These are phyloP conservation scores for Cheilosia soror DNA, from an alignment of 2,888 invertebrate species.

Conservation along the genomic window DNA sequence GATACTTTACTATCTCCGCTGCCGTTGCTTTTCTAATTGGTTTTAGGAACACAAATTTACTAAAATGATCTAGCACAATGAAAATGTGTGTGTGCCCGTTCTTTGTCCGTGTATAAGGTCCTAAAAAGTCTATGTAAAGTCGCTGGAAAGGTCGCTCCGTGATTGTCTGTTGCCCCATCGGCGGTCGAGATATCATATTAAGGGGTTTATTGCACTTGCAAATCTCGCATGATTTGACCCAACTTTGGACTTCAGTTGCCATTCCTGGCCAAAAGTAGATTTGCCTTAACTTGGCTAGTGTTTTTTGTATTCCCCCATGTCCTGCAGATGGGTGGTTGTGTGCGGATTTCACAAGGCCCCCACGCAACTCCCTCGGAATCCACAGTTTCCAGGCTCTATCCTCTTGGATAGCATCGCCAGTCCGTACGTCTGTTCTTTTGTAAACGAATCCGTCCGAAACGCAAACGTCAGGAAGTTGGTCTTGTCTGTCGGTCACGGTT, in stretches of 20 bases:
- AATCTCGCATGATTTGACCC: no score
- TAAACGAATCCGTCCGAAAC: constrained; percentile 3
- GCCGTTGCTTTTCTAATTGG: constrained; percentile 27
- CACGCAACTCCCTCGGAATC: not conserved
- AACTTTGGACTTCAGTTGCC: no score
- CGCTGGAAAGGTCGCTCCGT: constrained; percentile 38
- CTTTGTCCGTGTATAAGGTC: constrained; percentile 51
- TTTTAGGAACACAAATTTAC: constrained; percentile 45
- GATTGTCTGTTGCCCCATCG: constrained; percentile 18
- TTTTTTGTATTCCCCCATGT: constrained; percentile 33
- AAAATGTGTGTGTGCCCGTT: constrained; percentile 37
- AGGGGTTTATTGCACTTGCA: no score
- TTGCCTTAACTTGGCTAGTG: not conserved
- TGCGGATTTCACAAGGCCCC: not conserved
- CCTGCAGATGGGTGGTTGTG: constrained; percentile 17
- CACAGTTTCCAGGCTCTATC: constrained; percentile 32
- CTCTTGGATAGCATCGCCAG: not conserved
- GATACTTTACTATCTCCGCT: not conserved
- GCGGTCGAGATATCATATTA: constrained; percentile 10
- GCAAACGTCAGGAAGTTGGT: no score
- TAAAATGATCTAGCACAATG: constrained; percentile 47
- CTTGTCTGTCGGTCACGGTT: no score
- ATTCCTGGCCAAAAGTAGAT: constrained; percentile 63
- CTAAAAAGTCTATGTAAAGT: constrained; percentile 50
- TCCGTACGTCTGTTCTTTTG: constrained; percentile 11